Evolutionary conservation across 2,888 invertebrate species (phyloP).

Genomic region (Dryadula phaetusa): DNA sequence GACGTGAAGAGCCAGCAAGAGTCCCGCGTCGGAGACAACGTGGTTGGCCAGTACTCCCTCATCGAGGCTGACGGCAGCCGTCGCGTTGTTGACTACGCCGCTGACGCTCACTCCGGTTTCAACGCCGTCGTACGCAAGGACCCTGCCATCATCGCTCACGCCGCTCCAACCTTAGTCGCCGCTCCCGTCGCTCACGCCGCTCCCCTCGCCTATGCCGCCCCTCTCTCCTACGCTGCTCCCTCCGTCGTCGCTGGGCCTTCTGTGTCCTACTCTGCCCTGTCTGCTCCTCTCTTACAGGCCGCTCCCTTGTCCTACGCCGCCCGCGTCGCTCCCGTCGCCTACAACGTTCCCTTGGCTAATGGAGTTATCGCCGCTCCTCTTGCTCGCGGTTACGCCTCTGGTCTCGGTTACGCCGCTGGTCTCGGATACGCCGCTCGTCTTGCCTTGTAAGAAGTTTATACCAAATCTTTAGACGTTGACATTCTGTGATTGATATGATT

Average conservation of each 20-base stretch:
- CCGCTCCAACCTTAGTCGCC: conserved; percentile 44
- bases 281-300: conserved; percentile 30
- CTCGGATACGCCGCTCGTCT: conserved; percentile 52
- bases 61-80: conserved; percentile 79
- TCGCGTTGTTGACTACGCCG: conserved; percentile 81
- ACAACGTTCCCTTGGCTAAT: conserved; percentile 44
- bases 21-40: conserved; percentile 75
- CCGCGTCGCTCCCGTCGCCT: conserved; percentile 48
- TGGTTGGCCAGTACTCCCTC: conserved; percentile 79
- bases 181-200: conserved; percentile 50
- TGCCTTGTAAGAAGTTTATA: conserved; percentile 43
- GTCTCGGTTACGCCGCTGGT: no score
- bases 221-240: conserved; percentile 45
- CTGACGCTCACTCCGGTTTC: conserved; percentile 77
- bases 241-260: conserved; percentile 40
- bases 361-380: conserved; percentile 49
- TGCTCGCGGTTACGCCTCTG: conserved; percentile 42
- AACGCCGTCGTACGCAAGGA: conserved; percentile 82
- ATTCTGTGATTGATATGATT: conserved; percentile 31
- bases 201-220: conserved; percentile 42
- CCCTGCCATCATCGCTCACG: conserved; percentile 56
- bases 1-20: conserved; percentile 80
- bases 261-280: conserved; percentile 46
- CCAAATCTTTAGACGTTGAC: conserved; percentile 14
- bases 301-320: conserved; percentile 43